Base-by-base conservation (phyloP, 2,113 vertebrate species). In the Malurus alboscapulatus region DNA sequence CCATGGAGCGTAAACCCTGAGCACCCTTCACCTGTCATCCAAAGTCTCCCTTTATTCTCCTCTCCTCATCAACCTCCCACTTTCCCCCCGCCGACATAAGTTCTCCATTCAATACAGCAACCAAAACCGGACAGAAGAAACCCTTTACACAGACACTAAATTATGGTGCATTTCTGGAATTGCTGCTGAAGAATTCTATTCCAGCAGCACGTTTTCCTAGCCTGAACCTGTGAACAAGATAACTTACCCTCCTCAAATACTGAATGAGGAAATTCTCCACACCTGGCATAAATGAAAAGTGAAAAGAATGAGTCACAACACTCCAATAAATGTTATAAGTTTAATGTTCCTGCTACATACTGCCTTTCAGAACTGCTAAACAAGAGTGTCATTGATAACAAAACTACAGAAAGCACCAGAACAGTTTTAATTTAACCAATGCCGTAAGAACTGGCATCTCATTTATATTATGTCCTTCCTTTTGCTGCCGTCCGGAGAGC, bases 301-400 rank as follows among this genome's bases (percentile, higher is more conserved):
- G 7, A 61, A 82, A 95, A 94, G 34, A 96, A 95, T 58, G 77
- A 96, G 54, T 79, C 89, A 63, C 66, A 89, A 87, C 83, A 82
- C 77, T 92, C 45, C 88, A 92, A 40, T 79, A 45, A 79, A 22
- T 19, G 71, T 50, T 69, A 29, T 48, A 96, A 82, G 78, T 94
- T 95, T 92, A 92, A 93, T 85, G 63, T 83, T 96, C 91, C 92
- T 95, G 92, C 80, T 93, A 95, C 94, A 92, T 79, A 87, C 87
- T 87, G 81, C 84, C 86, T 87, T 93, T 68, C 84, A 84, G 73
- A 95, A 89, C 59, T 69, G 62, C 86, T 95, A 30, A 94, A 90
- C 75, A 91, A 62, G 47, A 66, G 32, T 40, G 61, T 55, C 1
- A 2, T 30, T 67, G 36, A 81, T 71, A 85, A 94, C 76, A 86